Percentiles rank a stretch among this genome's conserved stretches.
Conservation (phyloP, 92 coral and sea anemone genomes). For the Metridium senile region DNA sequence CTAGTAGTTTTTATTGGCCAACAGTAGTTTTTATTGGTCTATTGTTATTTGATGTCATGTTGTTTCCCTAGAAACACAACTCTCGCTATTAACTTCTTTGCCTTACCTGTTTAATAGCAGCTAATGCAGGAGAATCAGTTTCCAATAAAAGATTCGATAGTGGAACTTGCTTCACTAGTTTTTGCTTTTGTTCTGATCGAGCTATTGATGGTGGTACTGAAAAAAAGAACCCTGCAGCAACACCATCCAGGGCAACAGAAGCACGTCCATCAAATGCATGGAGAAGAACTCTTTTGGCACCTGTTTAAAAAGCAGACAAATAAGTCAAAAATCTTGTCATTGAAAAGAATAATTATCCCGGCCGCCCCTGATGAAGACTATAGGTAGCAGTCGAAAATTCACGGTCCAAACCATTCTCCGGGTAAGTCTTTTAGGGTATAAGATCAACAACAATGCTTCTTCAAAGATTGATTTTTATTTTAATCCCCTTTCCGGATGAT, state of each 20-base stretch:
- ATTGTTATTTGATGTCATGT: background rate
- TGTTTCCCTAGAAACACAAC: background rate
- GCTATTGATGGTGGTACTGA: slow-evolving; percentile 93
- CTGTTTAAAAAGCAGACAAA: slow-evolving; percentile 23
- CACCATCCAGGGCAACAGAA: slow-evolving; percentile 93
- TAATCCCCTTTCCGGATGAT: too few species aligned
- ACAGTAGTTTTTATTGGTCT: too few species aligned
- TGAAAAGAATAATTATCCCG: too few species aligned
- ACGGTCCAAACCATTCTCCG: too few species aligned
- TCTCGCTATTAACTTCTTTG: background rate
- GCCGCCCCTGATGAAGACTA: too few species aligned
- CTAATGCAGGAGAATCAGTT: slow-evolving; percentile 98
- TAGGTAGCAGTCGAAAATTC: too few species aligned
- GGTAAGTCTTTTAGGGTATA: too few species aligned
- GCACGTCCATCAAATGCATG: slow-evolving; percentile 99
- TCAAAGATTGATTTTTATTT: too few species aligned
- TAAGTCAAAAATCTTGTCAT: too few species aligned
- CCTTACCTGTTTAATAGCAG: slow-evolving; percentile 92
- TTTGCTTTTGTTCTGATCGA: slow-evolving; percentile 97
- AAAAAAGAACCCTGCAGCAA: slow-evolving; percentile 82
- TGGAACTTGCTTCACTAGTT: slow-evolving; percentile 89
- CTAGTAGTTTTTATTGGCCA: too few species aligned
- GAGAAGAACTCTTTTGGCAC: slow-evolving; percentile 82
- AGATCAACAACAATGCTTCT: too few species aligned
- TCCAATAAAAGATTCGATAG: slow-evolving; percentile 88